phyloP scores from a whole-genome alignment of 37 sponge, comb jelly and placozoan genomes.

The Theonella swinhoei region DNA sequence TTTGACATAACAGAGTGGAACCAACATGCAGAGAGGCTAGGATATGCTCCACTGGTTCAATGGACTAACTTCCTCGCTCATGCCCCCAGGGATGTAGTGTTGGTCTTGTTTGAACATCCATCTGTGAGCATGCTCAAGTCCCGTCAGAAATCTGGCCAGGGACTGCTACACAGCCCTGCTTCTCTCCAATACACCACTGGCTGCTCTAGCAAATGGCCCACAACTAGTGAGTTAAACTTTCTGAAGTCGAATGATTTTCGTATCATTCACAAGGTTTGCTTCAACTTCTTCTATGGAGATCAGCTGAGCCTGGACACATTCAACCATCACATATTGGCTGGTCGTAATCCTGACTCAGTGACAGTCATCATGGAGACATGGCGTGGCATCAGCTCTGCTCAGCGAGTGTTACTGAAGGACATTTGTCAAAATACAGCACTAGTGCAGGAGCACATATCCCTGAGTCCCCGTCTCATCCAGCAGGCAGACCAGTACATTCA shows the following conservation, averaged over 20 bases:
- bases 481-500: slow-evolving; percentile 25
- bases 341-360: neutral
- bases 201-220: slow-evolving; percentile 22
- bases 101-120: slow-evolving; percentile 24
- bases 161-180: neutral
- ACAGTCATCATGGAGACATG: slow-evolving; percentile 39
- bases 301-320: slow-evolving; percentile 35
- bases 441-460: slow-evolving; percentile 22
- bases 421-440: neutral
- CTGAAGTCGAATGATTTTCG: slow-evolving; percentile 21
- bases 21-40: neutral
- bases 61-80: slow-evolving; percentile 13
- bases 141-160: slow-evolving; percentile 12
- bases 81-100: slow-evolving; percentile 34
- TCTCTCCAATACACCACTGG: slow-evolving; percentile 22
- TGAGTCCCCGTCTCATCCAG: neutral
- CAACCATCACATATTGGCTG: slow-evolving; percentile 19
- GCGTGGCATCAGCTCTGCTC: slow-evolving; percentile 44
- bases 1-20: slow-evolving; percentile 43
- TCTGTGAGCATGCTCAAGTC: slow-evolving; percentile 12
- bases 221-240: neutral
- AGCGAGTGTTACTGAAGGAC: slow-evolving; percentile 26
- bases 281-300: slow-evolving; percentile 44
- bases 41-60: slow-evolving; percentile 19
- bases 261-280: slow-evolving; percentile 23